Evolutionary conservation across 2,797 vertebrate genomes (phyloP).

Genomic region (Pelobates cultripes): DNA sequence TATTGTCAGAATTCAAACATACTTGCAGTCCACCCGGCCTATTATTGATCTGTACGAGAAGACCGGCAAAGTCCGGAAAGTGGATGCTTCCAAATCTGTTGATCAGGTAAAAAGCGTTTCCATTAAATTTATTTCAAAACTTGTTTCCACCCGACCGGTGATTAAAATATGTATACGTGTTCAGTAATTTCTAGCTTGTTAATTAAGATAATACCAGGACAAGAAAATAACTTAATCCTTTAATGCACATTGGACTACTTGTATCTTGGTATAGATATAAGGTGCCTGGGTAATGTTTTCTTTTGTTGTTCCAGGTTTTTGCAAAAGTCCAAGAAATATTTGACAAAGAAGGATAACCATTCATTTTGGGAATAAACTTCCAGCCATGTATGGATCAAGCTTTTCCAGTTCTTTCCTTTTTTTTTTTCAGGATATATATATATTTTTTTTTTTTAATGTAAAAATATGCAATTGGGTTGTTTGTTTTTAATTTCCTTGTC

Average conservation of each 20-base stretch:
- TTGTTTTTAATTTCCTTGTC: neutral
- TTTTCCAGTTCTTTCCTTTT: slow-evolving; percentile 66
- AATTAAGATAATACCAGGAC: too few species aligned
- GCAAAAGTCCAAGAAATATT: slow-evolving; percentile 87
- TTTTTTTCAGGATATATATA: neutral
- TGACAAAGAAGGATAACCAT: slow-evolving; percentile 83
- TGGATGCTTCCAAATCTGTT: slow-evolving; percentile 88
- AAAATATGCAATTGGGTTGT: neutral
- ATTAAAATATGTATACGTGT: too few species aligned
- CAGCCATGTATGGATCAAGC: slow-evolving; percentile 73
- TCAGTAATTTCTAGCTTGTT: too few species aligned
- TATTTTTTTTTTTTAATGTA: slow-evolving; percentile 27
- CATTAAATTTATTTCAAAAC: too few species aligned
- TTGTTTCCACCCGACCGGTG: too few species aligned
- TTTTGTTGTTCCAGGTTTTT: slow-evolving; percentile 83
- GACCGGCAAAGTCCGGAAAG: slow-evolving; percentile 87
- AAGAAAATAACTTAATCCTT: too few species aligned
- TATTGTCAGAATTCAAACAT: slow-evolving; percentile 87
- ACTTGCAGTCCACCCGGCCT: slow-evolving; percentile 91
- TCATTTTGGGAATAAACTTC: slow-evolving; percentile 50
- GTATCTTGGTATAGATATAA: too few species aligned
- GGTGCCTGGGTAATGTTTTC: too few species aligned
- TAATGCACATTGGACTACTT: too few species aligned
- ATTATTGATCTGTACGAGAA: slow-evolving; percentile 89
- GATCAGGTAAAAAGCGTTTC: slow-evolving; percentile 76